Evolutionary conservation across 2,888 invertebrate species (phyloP).

Genomic region (Zygothrica quintamaculata): DNA sequence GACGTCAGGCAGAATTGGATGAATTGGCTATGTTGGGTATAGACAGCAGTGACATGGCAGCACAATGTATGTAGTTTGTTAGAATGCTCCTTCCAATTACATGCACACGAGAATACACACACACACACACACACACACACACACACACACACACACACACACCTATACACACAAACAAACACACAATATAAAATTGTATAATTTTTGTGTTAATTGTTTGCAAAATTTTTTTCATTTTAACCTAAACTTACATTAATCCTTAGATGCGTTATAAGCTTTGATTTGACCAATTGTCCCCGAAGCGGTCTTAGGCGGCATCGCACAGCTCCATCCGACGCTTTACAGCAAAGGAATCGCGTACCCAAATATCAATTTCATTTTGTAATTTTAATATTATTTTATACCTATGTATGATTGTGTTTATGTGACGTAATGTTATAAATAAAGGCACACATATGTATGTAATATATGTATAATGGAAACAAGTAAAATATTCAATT

Average conservation of each 20-base stretch:
- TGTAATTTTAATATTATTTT: constrained; percentile 41
- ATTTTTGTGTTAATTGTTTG: neutral
- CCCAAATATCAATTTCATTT: constrained; percentile 31
- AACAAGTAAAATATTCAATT: no score
- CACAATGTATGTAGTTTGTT: constrained; percentile 83
- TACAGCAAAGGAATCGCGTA: constrained; percentile 1
- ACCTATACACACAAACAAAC: neutral
- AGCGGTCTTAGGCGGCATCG: constrained; percentile 17
- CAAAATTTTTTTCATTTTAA: constrained; percentile 6
- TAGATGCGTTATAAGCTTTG: constrained; percentile 65
- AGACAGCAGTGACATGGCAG: constrained; percentile 89
- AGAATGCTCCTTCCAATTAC: constrained; percentile 2
- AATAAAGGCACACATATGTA: constrained; percentile 78
- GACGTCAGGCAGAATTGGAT: constrained; percentile 86
- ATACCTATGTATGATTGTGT: constrained; percentile 55
- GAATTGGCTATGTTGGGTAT: constrained; percentile 94
- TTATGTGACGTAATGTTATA: constrained; percentile 56
- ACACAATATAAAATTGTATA: neutral
- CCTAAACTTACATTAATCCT: constrained; percentile 34
- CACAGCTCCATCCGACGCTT: constrained; percentile 5
- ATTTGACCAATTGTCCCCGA: constrained; percentile 22
- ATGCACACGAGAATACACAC: no score
- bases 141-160: constrained; percentile 13
- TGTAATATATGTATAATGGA: constrained; percentile 70
- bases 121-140: constrained; percentile 6